A percentile compares a stretch with the other conserved stretches of the same genome.
phyloP scores from a whole-genome alignment of 2,113 vertebrate genomes.

The Tricholaema leucomelas region DNA sequence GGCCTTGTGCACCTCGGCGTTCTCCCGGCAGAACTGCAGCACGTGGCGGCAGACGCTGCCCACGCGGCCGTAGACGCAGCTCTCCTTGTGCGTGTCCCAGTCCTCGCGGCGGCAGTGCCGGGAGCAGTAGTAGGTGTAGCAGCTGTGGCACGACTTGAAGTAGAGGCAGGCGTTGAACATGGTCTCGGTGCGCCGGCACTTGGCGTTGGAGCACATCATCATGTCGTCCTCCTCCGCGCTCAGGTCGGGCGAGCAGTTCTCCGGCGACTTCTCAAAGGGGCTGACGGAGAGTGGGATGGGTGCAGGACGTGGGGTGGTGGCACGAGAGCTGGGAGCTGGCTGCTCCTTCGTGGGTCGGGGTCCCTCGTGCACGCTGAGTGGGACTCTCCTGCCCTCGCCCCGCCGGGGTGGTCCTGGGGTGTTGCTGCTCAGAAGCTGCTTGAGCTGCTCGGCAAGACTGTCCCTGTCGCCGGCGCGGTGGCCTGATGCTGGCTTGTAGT shows the following conservation, averaged over 20 bases:
- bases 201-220: conserved; percentile 93
- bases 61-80: conserved; percentile 88
- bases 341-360: conserved; percentile 78
- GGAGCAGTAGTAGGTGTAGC: conserved; percentile 96
- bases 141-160: conserved; percentile 97
- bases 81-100: conserved; percentile 93
- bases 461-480: conserved; percentile 71
- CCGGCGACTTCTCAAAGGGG: conserved; percentile 57
- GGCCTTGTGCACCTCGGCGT: conserved; percentile 88
- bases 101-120: conserved; percentile 92
- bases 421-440: conserved; percentile 81
- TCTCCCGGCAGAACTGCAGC: conserved; percentile 93
- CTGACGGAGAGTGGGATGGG: not conserved
- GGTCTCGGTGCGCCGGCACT: conserved; percentile 87
- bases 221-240: conserved; percentile 92
- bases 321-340: conserved; percentile 79
- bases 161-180: conserved; percentile 97
- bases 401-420: conserved; percentile 67
- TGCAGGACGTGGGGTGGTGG: conserved; percentile 58
- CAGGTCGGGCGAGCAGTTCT: conserved; percentile 86
- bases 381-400: conserved; percentile 41
- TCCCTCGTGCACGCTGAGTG: not conserved
- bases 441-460: conserved; percentile 84
- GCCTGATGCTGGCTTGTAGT: conserved; percentile 84
- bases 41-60: conserved; percentile 91